These are phyloP conservation scores for Chrysocyon brachyurus DNA, from an alignment of 2,797 vertebrate species.

Conservation along the genomic window DNA sequence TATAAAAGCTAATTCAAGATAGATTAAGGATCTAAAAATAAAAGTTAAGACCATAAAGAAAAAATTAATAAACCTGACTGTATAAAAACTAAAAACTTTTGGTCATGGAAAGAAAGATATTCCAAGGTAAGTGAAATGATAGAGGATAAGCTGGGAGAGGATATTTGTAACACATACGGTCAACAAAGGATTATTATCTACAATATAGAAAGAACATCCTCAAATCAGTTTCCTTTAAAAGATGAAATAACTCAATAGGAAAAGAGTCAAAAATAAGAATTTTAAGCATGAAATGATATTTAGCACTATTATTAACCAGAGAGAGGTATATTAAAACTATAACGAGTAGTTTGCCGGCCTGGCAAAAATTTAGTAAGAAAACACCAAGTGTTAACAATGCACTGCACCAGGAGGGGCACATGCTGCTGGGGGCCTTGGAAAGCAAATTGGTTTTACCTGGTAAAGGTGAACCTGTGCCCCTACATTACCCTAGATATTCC, in stretches of 20 bases:
- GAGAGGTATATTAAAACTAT: not conserved
- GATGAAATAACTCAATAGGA: not conserved
- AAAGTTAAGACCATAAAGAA: not conserved
- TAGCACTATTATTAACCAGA: not conserved
- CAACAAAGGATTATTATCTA: not conserved
- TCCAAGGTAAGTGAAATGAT: not conserved
- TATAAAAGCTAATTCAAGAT: not conserved
- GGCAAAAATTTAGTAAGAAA: not conserved
- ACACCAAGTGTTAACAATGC: not conserved
- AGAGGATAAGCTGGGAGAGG: not conserved
- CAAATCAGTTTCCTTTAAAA: not conserved
- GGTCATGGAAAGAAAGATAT: not conserved
- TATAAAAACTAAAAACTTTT: not conserved
- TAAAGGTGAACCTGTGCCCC: not conserved
- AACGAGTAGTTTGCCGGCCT: not conserved
- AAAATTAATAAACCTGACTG: not conserved
- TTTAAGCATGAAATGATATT: not conserved
- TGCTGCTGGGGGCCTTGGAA: not conserved
- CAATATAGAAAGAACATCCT: not conserved
- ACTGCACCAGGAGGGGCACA: rapidly evolving
- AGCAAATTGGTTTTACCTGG: not conserved
- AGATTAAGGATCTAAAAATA: not conserved
- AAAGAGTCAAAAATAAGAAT: not conserved
- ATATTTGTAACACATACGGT: too few relatives aligned
- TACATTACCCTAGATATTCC: not conserved